Conservation (phyloP, 2,113 vertebrate genomes). For the Zingel zingel region DNA sequence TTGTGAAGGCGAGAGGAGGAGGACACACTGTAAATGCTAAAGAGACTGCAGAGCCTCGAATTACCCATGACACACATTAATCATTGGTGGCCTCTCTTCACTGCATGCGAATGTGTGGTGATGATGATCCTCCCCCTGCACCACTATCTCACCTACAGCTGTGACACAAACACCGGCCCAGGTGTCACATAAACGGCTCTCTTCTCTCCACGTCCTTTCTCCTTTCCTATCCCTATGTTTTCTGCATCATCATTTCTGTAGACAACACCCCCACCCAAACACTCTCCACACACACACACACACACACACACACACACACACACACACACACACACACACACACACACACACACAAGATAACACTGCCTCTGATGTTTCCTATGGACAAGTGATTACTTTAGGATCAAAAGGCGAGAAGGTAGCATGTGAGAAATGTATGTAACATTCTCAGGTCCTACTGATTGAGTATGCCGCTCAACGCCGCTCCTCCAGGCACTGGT, state of each 20-base stretch:
- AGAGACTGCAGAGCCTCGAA: constrained; percentile 66
- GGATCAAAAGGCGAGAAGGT: constrained; percentile 1
- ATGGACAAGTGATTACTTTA: background rate
- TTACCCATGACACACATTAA: constrained; percentile 77
- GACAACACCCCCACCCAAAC: background rate
- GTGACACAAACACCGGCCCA: constrained; percentile 55
- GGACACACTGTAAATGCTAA: constrained; percentile 73
- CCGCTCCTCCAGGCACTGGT: background rate
- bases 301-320: background rate
- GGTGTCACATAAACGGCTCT: constrained; percentile 50
- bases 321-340: background rate
- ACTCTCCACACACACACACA: background rate
- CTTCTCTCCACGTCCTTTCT: background rate
- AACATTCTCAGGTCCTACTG: background rate
- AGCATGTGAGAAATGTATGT: constrained; percentile 2
- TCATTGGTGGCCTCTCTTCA: constrained; percentile 64
- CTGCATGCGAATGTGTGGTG: constrained; percentile 63
- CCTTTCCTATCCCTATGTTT: background rate
- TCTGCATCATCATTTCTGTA: constrained; percentile 28
- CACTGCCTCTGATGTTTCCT: background rate
- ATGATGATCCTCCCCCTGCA: constrained; percentile 61
- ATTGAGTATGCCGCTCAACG: background rate
- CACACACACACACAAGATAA: background rate
- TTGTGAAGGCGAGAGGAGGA: constrained; percentile 44
- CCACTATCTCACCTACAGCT: constrained; percentile 58